Evolutionary conservation across 2,888 invertebrate genomes (phyloP).

Genomic region (Cataglyphis albicans): DNA sequence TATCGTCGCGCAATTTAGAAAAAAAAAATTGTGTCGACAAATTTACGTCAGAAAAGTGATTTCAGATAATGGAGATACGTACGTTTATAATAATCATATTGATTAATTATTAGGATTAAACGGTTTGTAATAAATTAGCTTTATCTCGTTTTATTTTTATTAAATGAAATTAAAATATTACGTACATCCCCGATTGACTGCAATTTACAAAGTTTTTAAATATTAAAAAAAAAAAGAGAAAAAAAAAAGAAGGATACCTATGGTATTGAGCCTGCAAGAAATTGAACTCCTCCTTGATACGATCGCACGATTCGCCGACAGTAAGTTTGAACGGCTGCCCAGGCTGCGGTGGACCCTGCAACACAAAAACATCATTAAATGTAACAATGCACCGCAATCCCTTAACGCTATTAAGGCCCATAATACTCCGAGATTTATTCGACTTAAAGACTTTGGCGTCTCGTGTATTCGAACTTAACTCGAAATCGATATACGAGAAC

Average conservation of each 20-base stretch:
- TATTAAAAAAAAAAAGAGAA: too few species aligned
- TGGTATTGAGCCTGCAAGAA: conserved; percentile 98
- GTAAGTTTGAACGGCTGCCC: conserved; percentile 98
- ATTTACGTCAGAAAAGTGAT: background rate
- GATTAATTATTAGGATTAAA: background rate
- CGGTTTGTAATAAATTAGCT: background rate
- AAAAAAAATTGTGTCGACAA: background rate
- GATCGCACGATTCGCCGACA: conserved; percentile 96
- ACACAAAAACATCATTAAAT: conserved; percentile 80
- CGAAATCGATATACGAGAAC: conserved; percentile 7
- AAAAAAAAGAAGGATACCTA: conserved; percentile 88
- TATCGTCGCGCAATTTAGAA: background rate
- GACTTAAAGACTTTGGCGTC: background rate
- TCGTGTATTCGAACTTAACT: background rate
- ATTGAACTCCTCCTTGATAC: conserved; percentile 98
- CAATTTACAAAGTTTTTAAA: conserved; percentile 28
- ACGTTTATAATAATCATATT: background rate
- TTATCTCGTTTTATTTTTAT: background rate
- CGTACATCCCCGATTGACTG: conserved; percentile 26
- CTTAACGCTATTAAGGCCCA: conserved; percentile 29
- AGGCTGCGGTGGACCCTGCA: conserved; percentile 94
- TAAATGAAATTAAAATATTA: background rate
- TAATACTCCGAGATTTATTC: conserved; percentile 35
- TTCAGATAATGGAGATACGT: conserved; percentile 18
- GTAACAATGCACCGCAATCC: conserved; percentile 29